Conservation (phyloP, 2,888 invertebrate species). For the Gastracanthus pulcherrimus region DNA sequence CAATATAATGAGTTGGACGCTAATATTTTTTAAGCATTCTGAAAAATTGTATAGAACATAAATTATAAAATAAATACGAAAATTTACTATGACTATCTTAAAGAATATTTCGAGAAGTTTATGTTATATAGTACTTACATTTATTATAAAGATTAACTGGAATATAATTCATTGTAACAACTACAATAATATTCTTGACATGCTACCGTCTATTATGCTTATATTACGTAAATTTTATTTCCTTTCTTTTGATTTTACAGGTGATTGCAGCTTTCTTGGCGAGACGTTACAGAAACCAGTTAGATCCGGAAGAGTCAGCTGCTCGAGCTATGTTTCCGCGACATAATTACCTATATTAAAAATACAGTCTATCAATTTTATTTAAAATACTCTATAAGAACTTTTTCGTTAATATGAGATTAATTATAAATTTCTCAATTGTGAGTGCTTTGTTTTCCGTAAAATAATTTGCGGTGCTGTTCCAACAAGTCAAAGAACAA, state of each 20-base stretch:
- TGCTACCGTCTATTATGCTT: background rate
- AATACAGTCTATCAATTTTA: slow-evolving; percentile 40
- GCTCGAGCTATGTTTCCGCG: slow-evolving; percentile 86
- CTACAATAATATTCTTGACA: background rate
- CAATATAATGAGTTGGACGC: no score
- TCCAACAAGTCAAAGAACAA: slow-evolving; percentile 57
- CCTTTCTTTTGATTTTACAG: slow-evolving; percentile 79
- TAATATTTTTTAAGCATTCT: no score
- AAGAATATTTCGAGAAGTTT: no score
- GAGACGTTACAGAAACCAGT: slow-evolving; percentile 89
- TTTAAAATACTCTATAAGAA: slow-evolving; percentile 54
- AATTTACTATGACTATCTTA: no score
- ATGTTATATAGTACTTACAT: no score
- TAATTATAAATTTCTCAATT: slow-evolving; percentile 28
- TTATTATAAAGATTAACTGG: no score
- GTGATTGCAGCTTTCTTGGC: slow-evolving; percentile 90
- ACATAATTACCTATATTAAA: slow-evolving; percentile 79
- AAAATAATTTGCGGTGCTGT: slow-evolving; percentile 26
- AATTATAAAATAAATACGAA: no score
- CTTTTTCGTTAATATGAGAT: slow-evolving; percentile 28
- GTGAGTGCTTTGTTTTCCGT: slow-evolving; percentile 19
- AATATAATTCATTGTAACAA: no score
- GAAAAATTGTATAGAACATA: no score
- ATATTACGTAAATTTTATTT: slow-evolving; percentile 15
- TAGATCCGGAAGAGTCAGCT: slow-evolving; percentile 86